Base-by-base conservation (phyloP, 2,888 invertebrate species). In the Platyscelio sp. region DNA sequence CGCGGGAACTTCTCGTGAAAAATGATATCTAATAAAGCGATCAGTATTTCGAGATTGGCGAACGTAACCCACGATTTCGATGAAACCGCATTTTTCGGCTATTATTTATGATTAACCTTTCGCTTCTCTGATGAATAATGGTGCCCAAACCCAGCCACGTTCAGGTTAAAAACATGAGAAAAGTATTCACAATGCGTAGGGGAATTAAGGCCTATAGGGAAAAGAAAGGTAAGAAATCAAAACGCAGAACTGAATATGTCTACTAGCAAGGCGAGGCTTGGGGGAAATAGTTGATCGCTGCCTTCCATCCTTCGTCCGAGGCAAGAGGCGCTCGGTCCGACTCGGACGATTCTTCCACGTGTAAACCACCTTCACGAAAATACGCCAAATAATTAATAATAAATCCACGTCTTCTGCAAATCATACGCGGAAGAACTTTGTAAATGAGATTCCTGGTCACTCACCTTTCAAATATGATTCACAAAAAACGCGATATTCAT, bases 281-380 rank as follows among this genome's bases (percentile, higher is more conserved):
- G 60, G 24, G 68, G 67, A 67, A 72, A 65, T 71, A 54, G 84
- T 79, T 83, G 79, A 83, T 82, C 77, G 72, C 72, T 67, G 61
- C 61, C 74, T 65, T 71, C 70, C 75, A 83, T 83, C 79, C 80
- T 76, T 67, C 60, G 76, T 72, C 76, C 49, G 72, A 72, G 67
- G 77, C 84, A 84, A 84, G 84, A 80, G 76, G 76, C 72, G 46
- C 80, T 76, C 40, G 38, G 33, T 58, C 78, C 67, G 72, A 58
- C 70, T 85, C 74, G 65, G 71, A 81, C 70, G 58, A 58, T 85
- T 77, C 60, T 29, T 24, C 38, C 56, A 24, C 72, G 61, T 71
- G 65, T 60, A 72, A 67, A 65, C n/a, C 67, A 60, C 63, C 65
- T 76, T 22, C 18, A 29, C 22, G 67, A 68, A 75, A 75, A 68